Evolutionary conservation across 2,113 vertebrate species (phyloP).

Genomic region (Scomber japonicus): DNA sequence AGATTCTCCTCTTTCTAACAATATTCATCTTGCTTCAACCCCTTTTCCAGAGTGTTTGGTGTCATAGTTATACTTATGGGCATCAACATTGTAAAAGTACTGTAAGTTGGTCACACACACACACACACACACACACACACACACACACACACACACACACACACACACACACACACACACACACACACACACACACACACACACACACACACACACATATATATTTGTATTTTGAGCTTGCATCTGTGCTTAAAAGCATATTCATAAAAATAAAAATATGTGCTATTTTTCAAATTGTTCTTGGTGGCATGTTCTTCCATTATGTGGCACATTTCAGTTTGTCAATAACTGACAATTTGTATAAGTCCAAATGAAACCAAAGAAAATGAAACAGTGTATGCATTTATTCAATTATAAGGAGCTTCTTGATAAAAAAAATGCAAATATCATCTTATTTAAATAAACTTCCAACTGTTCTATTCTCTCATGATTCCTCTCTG

Average conservation of each 20-base stretch:
- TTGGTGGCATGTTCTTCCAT: not conserved
- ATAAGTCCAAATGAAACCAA: not conserved
- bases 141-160: too few species aligned
- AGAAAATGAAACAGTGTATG: not conserved
- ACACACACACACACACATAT: not conserved
- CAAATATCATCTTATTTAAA: slow-evolving; percentile 28
- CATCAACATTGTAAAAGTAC: not conserved
- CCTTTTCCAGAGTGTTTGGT: not conserved
- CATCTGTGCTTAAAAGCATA: not conserved
- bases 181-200: too few species aligned
- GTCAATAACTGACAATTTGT: not conserved
- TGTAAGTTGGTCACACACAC: not conserved
- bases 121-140: not conserved
- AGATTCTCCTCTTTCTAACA: too few species aligned
- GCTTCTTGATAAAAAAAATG: slow-evolving; percentile 10
- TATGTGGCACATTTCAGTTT: not conserved
- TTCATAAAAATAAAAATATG: too few species aligned
- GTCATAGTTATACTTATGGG: not conserved
- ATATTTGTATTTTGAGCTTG: not conserved
- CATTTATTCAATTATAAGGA: not conserved
- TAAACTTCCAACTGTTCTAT: slow-evolving; percentile 5
- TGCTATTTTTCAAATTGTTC: not conserved
- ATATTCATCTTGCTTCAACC: not conserved
- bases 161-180: too few species aligned
- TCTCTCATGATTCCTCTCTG: slow-evolving; percentile 5